phyloP scores from a whole-genome alignment of 2,797 vertebrate species.

The Microhierax caerulescens region DNA sequence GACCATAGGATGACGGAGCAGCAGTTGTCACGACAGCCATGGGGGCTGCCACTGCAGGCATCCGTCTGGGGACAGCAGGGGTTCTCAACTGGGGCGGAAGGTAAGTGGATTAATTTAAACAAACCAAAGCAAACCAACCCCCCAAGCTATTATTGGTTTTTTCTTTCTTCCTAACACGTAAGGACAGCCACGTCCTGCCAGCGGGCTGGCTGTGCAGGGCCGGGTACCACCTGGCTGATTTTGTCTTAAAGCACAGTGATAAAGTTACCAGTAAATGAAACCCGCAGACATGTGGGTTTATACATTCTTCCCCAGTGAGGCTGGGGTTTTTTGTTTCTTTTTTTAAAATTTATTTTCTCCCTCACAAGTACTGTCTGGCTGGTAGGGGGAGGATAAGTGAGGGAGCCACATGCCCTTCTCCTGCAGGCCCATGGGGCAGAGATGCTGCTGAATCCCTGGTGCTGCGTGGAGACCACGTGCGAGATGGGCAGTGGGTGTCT shows the following conservation, averaged over 20 bases:
- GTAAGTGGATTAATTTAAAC: not conserved
- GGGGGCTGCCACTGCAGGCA: not conserved
- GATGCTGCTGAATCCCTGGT: not conserved
- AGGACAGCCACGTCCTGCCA: not conserved
- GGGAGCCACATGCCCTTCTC: not conserved
- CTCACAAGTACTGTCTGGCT: not conserved
- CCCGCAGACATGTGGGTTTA: not conserved
- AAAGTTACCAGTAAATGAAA: constrained; percentile 48
- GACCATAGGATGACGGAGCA: not conserved
- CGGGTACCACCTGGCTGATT: constrained; percentile 36
- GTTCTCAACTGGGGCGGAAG: not conserved
- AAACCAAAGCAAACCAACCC: not conserved
- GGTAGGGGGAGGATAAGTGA: not conserved
- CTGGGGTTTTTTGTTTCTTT: not conserved
- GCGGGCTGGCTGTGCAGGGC: constrained; percentile 10
- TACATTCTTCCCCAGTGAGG: constrained; percentile 50
- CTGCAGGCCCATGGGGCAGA: not conserved
- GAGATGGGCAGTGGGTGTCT: fast-evolving
- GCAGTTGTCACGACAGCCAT: not conserved
- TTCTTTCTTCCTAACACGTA: not conserved
- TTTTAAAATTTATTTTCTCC: not conserved
- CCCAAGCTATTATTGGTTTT: not conserved
- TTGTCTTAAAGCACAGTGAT: constrained; percentile 65
- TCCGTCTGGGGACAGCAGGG: fast-evolving
- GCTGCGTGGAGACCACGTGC: fast-evolving